Evolutionary conservation across 2,113 vertebrate genomes (phyloP).

Genomic region (Egretta garzetta): DNA sequence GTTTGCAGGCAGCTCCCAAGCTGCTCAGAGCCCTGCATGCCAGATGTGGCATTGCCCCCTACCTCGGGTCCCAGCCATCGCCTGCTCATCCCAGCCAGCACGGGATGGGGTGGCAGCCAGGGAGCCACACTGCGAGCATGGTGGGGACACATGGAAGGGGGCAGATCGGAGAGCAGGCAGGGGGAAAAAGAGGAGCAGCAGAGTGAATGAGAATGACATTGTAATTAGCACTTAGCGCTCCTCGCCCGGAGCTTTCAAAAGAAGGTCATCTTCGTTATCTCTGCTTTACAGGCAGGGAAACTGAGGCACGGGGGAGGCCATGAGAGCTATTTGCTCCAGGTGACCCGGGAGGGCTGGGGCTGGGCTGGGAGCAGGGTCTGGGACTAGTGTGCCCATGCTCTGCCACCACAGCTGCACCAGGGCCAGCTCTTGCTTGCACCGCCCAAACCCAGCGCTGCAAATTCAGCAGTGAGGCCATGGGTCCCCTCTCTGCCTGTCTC

Average conservation of each 20-base stretch:
- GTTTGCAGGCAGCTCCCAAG: neutral
- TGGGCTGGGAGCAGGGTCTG: accelerated
- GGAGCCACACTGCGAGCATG: accelerated
- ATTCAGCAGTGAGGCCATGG: accelerated
- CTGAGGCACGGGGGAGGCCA: neutral
- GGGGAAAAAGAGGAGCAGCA: neutral
- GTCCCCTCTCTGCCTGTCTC: neutral
- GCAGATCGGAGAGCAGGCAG: accelerated
- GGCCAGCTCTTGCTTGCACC: accelerated
- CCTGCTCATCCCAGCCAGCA: neutral
- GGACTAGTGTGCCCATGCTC: accelerated
- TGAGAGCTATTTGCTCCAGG: neutral
- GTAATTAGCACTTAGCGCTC: neutral
- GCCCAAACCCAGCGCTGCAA: neutral
- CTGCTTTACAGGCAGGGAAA: neutral
- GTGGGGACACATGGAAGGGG: neutral
- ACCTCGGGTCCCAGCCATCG: neutral
- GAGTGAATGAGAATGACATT: neutral
- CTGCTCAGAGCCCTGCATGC: accelerated
- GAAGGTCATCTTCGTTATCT: constrained; percentile 33
- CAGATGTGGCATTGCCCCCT: neutral
- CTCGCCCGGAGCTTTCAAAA: neutral
- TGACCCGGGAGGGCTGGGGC: neutral
- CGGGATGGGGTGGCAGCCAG: neutral
- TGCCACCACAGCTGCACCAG: neutral